Percentiles rank a stretch among this genome's conserved stretches.
These are phyloP conservation scores for Heliopora coerulea DNA, from an alignment of 92 coral and sea anemone species.

Conservation along the genomic window DNA sequence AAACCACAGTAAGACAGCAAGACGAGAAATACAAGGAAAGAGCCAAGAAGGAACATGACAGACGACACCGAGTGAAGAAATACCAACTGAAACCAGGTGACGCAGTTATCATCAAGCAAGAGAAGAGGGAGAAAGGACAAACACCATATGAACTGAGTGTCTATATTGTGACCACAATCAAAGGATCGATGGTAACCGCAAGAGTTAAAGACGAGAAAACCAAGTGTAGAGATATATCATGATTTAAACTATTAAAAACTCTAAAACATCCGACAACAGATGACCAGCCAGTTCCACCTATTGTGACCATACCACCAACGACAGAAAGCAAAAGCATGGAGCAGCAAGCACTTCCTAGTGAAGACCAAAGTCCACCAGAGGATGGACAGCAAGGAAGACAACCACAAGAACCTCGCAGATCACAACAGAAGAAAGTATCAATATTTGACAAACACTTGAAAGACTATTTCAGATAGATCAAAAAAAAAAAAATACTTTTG, in stretches of 20 bases:
- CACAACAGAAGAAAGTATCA: too few species aligned
- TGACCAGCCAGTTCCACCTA: conserved; percentile 11
- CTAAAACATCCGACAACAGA: conserved; percentile 21
- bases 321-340: conserved; percentile 43
- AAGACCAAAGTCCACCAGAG: neutral
- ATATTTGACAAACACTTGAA: too few species aligned
- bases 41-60: conserved; percentile 47
- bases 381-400: too few species aligned
- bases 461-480: too few species aligned
- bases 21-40: conserved; percentile 30
- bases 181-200: conserved; percentile 37
- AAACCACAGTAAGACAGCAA: conserved; percentile 46
- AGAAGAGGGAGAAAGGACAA: conserved; percentile 53
- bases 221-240: conserved; percentile 61
- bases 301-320: conserved; percentile 22
- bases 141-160: conserved; percentile 55
- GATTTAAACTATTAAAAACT: conserved; percentile 47
- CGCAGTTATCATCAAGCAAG: conserved; percentile 59
- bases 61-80: conserved; percentile 46
- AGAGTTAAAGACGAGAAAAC: conserved; percentile 43
- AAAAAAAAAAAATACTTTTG: too few species aligned
- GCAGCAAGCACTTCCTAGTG: too few species aligned
- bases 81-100: conserved; percentile 53
- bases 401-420: conserved; percentile 54
- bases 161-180: conserved; percentile 42